Percentiles rank a stretch among this genome's conserved stretches.
Conservation (phyloP, 2,888 invertebrate species). For the Rhingia campestris region DNA sequence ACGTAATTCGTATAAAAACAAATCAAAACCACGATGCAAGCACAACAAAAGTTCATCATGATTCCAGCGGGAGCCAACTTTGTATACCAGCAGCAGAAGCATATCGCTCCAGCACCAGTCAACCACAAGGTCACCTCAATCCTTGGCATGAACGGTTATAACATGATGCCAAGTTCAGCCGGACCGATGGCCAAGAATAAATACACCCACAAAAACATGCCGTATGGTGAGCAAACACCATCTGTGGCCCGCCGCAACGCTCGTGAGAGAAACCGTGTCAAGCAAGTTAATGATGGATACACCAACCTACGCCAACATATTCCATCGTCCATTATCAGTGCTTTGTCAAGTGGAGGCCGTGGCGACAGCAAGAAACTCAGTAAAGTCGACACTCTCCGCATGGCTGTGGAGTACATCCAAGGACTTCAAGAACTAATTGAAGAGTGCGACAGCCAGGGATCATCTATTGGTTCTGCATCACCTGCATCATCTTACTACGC, state of each 20-base stretch:
- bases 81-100: slow-evolving; percentile 81
- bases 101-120: slow-evolving; percentile 85
- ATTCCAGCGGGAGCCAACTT: slow-evolving; percentile 84
- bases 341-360: slow-evolving; percentile 86
- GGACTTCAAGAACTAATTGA: slow-evolving; percentile 91
- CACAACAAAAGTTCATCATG: slow-evolving; percentile 51
- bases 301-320: slow-evolving; percentile 94
- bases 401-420: slow-evolving; percentile 95
- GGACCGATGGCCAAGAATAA: slow-evolving; percentile 87
- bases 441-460: slow-evolving; percentile 83
- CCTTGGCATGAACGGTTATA: slow-evolving; percentile 75
- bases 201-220: slow-evolving; percentile 88
- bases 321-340: slow-evolving; percentile 90
- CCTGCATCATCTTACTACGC: slow-evolving; percentile 40
- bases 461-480: slow-evolving; percentile 46
- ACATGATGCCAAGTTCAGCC: slow-evolving; percentile 64
- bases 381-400: slow-evolving; percentile 93
- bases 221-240: slow-evolving; percentile 90
- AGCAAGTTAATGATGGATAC: slow-evolving; percentile 97
- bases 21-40: slow-evolving; percentile 46
- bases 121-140: slow-evolving; percentile 72
- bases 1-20: too few relatives aligned
- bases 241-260: slow-evolving; percentile 96
- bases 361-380: slow-evolving; percentile 92
- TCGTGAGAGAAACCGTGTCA: slow-evolving; percentile 95